Evolutionary conservation across 2,113 vertebrate genomes (phyloP).

Genomic region (Myotis lucifugus): DNA sequence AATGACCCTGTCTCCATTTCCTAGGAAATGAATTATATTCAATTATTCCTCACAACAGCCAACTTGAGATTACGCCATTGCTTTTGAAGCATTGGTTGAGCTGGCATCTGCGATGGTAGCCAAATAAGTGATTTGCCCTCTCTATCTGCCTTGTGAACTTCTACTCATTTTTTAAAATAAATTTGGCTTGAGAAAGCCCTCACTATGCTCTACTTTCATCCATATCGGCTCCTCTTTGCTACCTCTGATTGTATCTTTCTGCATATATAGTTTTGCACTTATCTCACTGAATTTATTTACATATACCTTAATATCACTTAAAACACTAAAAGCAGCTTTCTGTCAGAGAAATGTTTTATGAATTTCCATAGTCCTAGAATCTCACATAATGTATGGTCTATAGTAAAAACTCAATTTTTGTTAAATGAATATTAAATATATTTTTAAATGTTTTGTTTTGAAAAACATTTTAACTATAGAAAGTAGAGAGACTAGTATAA

Average conservation of each 20-base stretch:
- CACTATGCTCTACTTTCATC: neutral
- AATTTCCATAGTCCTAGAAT: conserved; percentile 28
- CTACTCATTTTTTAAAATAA: neutral
- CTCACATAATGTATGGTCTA: neutral
- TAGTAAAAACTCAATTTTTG: neutral
- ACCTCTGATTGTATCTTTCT: neutral
- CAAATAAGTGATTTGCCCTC: conserved; percentile 85
- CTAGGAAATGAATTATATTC: neutral
- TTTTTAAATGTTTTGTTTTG: conserved; percentile 21
- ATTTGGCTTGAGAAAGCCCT: neutral
- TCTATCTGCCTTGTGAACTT: neutral
- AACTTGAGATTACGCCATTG: conserved; percentile 56
- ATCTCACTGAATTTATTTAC: conserved; percentile 3
- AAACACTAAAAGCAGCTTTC: neutral
- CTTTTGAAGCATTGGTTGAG: conserved; percentile 69
- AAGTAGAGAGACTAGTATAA: neutral
- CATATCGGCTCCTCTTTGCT: neutral
- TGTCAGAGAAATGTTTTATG: conserved; percentile 15
- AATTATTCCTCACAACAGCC: neutral
- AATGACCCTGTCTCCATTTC: neutral
- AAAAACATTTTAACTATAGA: conserved; percentile 34
- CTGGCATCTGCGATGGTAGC: conserved; percentile 92
- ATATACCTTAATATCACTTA: neutral
- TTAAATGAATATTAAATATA: conserved; percentile 33
- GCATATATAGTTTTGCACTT: neutral